These are phyloP conservation scores for Pseudomugil tenellus DNA, from an alignment of 2,797 vertebrate genomes.

Conservation along the genomic window DNA sequence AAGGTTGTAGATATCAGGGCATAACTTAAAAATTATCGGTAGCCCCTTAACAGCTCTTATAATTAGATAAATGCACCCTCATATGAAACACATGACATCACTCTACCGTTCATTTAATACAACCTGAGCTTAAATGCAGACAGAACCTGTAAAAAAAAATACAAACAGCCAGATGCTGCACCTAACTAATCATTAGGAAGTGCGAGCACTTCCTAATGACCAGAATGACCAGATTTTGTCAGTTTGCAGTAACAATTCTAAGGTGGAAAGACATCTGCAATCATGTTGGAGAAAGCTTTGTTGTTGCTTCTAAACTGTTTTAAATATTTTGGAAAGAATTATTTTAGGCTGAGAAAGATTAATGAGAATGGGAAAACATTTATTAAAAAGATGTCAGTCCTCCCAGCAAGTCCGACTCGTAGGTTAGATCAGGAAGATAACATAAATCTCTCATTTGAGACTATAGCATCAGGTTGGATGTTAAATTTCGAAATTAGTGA, in stretches of 20 bases:
- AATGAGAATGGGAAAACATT: too few relatives aligned
- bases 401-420: not conserved
- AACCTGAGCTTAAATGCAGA: too few relatives aligned
- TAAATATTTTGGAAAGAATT: not conserved
- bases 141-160: too few relatives aligned
- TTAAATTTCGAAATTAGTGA: not conserved
- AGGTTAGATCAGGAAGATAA: not conserved
- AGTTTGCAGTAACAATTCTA: too few relatives aligned
- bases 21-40: not conserved
- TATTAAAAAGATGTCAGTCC: not conserved
- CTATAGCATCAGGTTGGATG: not conserved
- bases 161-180: not conserved
- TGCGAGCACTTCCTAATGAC: not conserved
- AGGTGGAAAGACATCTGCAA: too few relatives aligned
- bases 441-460: not conserved
- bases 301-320: too few relatives aligned
- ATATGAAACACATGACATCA: not conserved
- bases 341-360: not conserved
- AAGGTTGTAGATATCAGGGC: not conserved
- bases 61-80: not conserved
- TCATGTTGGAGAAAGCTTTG: too few relatives aligned
- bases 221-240: too few relatives aligned
- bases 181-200: not conserved
- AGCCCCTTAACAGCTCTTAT: not conserved
- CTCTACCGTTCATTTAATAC: too few relatives aligned